Evolutionary conservation across 2,797 vertebrate genomes (phyloP), one percentile per base, ranked within the genome.

Genomic region (Anabas testudineus): DNA sequence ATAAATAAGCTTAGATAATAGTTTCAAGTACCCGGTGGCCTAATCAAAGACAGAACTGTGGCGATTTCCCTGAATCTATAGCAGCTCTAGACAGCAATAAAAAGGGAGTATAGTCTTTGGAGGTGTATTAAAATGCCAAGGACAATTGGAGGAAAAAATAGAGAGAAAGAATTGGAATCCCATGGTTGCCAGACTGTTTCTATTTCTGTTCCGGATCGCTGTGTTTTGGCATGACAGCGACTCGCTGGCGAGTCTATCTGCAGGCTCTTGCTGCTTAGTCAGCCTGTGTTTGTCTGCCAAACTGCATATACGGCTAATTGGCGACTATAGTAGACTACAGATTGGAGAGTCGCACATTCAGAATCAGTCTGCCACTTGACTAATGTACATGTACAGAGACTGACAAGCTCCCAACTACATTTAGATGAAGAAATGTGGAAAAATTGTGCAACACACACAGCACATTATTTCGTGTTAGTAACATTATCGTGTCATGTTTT

Each of bases 231-330:
- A 69, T 10, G 39, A 77, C 58, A 39, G 65, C 48, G 43, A 7
- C 70, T 71, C 21, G 2, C 56, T 87, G 78, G 81, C 67, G 52
- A 76, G 81, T 79, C 76, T 74, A 37, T 81, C 83, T 70, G 67
- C 83, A 86, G 83, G 82, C 86, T 85, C 87, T 80, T 78, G 66
- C 77, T 85, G 85, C 89, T 89, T 87, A 86, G 81, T 87, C 90
- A 90, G 73, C 75, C 65, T 58, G 73, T 65, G 69, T 67, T 55
- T 69, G 59, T 86, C 71, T 83, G 84, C 86, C 85, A 90, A 78
- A 80, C 67, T 75, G 76, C 84, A 76, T 73, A 67, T 82, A 76
- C 58, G 61, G 78, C 76, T 89, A 75, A 87, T 84, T 80, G 65
- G 26, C 83, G 78, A 66, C 68, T 37, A 52, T 76, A 58, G 79